Evolutionary conservation across 2,888 invertebrate species (phyloP).

Genomic region (Teleogryllus oceanicus): DNA sequence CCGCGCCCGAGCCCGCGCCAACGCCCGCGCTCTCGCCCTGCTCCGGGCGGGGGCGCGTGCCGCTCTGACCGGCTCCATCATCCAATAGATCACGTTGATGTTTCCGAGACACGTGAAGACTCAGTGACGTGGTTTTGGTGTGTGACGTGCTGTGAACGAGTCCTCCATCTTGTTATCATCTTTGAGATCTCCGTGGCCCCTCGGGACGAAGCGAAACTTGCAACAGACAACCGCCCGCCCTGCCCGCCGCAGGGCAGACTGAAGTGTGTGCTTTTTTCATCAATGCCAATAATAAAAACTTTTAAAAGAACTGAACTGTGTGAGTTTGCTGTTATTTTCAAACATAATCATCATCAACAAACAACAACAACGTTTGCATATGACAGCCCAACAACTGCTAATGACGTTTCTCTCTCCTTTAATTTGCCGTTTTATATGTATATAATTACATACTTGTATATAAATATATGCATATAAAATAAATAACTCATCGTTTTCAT

Average conservation of each 20-base stretch:
- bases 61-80: neutral
- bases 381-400: conserved; percentile 23
- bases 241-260: conserved; percentile 22
- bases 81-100: conserved; percentile 1
- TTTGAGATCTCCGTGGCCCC: conserved; percentile 18
- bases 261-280: conserved; percentile 39
- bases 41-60: neutral
- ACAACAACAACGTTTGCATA: conserved; percentile 24
- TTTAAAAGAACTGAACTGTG: conserved; percentile 34
- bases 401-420: neutral
- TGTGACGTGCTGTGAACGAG: conserved; percentile 18
- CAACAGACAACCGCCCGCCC: conserved; percentile 9
- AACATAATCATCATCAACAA: conserved; percentile 3
- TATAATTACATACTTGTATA: conserved; percentile 22
- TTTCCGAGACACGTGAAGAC: conserved; percentile 1
- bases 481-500: conserved; percentile 2
- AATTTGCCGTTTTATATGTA: conserved; percentile 24
- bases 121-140: neutral
- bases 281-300: conserved; percentile 39
- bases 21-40: neutral
- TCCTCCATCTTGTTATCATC: conserved; percentile 8
- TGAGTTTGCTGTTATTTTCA: conserved; percentile 34
- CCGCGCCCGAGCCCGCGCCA: neutral
- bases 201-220: conserved; percentile 18
- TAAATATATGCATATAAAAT: conserved; percentile 20